phyloP scores from a whole-genome alignment of 2,113 vertebrate genomes.

The Girardinichthys multiradiatus region DNA sequence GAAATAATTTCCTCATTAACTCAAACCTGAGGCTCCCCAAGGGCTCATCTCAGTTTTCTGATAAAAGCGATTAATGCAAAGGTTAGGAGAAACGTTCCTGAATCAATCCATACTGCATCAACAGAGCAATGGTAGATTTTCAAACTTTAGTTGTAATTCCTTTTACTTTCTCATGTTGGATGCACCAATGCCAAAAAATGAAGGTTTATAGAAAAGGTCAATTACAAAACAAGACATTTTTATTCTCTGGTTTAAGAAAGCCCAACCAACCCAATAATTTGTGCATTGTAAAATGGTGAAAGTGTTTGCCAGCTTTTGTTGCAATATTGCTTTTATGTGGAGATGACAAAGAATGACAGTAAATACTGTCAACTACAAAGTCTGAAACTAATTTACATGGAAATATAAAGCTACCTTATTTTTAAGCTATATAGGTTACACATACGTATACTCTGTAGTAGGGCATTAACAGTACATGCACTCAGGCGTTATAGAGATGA shows the following conservation, averaged over 20 bases:
- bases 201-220: background rate
- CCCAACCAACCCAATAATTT: too few species aligned
- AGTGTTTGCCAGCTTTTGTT: too few species aligned
- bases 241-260: background rate
- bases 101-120: background rate
- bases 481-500: too few species aligned
- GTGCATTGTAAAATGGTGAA: too few species aligned
- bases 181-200: background rate
- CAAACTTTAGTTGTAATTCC: background rate
- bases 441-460: too few species aligned
- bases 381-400: too few species aligned
- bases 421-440: too few species aligned
- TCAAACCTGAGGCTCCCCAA: background rate
- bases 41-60: background rate
- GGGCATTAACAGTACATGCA: too few species aligned
- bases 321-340: too few species aligned
- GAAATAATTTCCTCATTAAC: constrained; percentile 28
- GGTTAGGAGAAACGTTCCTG: background rate
- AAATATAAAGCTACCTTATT: too few species aligned
- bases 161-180: background rate
- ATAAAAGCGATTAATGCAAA: background rate
- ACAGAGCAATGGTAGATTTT: background rate
- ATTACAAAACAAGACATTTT: background rate
- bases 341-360: too few species aligned
- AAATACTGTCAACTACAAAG: too few species aligned